These are phyloP conservation scores for Pollenia griseotomentosa DNA, from an alignment of 2,888 invertebrate species.

Conservation along the genomic window DNA sequence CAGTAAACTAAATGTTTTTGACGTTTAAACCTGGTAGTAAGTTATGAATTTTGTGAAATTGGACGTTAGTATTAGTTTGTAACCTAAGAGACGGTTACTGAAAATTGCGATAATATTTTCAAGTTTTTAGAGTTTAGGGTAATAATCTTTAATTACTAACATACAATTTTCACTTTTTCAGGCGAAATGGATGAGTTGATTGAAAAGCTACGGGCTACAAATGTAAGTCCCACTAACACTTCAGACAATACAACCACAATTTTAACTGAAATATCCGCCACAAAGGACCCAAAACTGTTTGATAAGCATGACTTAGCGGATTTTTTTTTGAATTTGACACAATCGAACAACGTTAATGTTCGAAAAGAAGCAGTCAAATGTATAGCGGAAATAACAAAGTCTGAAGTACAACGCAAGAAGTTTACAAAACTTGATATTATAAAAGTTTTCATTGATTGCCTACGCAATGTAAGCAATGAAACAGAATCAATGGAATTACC, in stretches of 20 bases:
- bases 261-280: slow-evolving; percentile 81
- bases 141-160: background rate
- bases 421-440: slow-evolving; percentile 88
- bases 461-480: slow-evolving; percentile 81
- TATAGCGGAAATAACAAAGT: slow-evolving; percentile 93
- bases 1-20: too few species aligned
- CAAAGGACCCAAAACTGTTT: slow-evolving; percentile 83
- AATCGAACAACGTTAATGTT: slow-evolving; percentile 84
- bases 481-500: slow-evolving; percentile 85
- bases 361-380: slow-evolving; percentile 88
- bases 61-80: too few species aligned
- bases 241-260: slow-evolving; percentile 78
- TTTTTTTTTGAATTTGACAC: slow-evolving; percentile 80
- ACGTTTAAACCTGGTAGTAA: too few species aligned
- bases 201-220: slow-evolving; percentile 81
- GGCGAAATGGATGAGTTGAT: slow-evolving; percentile 84
- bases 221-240: slow-evolving; percentile 77
- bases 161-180: slow-evolving; percentile 66
- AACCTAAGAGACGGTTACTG: too few species aligned
- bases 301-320: slow-evolving; percentile 83
- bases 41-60: too few species aligned
- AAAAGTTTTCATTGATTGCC: slow-evolving; percentile 86
- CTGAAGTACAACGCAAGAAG: slow-evolving; percentile 89
- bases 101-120: too few species aligned
- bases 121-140: background rate